Evolutionary conservation across 2,888 invertebrate genomes (phyloP), one percentile per base, ranked within the genome.

Genomic region (Teleiodes luculella): DNA sequence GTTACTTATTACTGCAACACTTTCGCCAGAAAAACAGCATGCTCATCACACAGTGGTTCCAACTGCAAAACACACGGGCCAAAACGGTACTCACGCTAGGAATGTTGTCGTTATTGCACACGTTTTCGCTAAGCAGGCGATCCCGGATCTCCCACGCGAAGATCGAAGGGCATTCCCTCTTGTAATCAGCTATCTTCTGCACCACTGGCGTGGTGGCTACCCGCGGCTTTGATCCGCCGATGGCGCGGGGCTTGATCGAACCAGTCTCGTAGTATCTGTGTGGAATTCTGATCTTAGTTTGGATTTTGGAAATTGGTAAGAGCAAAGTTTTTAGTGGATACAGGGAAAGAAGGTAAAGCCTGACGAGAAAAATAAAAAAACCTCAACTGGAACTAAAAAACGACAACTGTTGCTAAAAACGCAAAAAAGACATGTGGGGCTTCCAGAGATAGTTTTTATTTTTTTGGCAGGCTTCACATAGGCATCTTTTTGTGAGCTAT

Each of bases 91-190:
- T 97, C 90, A 98, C 98, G 87, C 97, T 97, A 67, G 98, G 98
- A 76, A 98, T 98, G 86, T 98, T 98, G 90, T 98, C 98, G 88
- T 96, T 97, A 88, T 96, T 97, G 93, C 98, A 98, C 70, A 97
- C 96, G 69, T 96, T 96, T 79, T 98, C 98, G 57, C 96, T 95
- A 54, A 98, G 92, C 68, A 98, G 92, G 76, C 98, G 93, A 78
- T 98, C 98, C 52, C 98, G 91, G 79, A 98, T 98, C 91, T 98
- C 98, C 98, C 98, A 98, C 48, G 98, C 98, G 90, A 98, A 98
- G 86, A 98, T 98, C 68, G 97, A 97, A 33, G 98, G 98, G 84
- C 98, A 98, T 83, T 98, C 98, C 52, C 98, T 91, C 90, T 98
- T 98, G 92, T 97, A 98, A 80, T 97, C 96, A 54, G 98, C 97